Conservation (phyloP, 1,140 invertebrate genomes). For the Drosophila sproati region DNA sequence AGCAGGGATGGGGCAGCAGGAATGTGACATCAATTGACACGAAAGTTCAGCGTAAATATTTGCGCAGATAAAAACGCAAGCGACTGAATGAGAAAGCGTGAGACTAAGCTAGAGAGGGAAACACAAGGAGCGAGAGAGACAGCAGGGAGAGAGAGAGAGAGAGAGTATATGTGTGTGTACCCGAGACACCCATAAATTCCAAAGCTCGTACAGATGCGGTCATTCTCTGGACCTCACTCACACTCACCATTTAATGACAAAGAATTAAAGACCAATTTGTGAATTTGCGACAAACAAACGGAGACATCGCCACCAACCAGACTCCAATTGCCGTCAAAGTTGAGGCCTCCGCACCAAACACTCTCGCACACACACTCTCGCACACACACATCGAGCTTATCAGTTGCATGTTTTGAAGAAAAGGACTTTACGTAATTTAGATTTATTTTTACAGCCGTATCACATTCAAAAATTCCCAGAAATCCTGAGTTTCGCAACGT, state of each 20-base stretch:
- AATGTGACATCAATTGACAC: conserved; percentile 83
- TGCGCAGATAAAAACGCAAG: conserved; percentile 72
- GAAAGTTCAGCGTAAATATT: conserved; percentile 81
- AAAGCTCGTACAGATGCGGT: conserved; percentile 52
- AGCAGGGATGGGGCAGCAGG: conserved; percentile 21
- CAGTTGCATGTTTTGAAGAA: conserved; percentile 13
- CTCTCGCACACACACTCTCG: neutral
- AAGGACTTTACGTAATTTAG: conserved; percentile 20
- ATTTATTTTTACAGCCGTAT: neutral
- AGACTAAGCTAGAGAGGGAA: conserved; percentile 19
- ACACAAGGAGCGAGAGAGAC: conserved; percentile 21
- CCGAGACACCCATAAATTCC: conserved; percentile 77
- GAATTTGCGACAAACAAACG: conserved; percentile 80
- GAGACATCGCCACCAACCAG: conserved; percentile 77
- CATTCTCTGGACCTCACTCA: conserved; percentile 48
- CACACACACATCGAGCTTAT: conserved; percentile 1
- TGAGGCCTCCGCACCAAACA: conserved; percentile 16
- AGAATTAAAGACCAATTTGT: conserved; percentile 81
- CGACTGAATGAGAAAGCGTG: conserved; percentile 34
- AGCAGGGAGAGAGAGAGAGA: conserved; percentile 20
- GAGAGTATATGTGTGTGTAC: neutral
- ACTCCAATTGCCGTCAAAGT: conserved; percentile 73
- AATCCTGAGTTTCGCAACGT: neutral
- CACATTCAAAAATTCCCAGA: neutral
- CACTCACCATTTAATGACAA: conserved; percentile 74